Evolutionary conservation across 2,797 vertebrate genomes (phyloP).

Genomic region (Neopelma chrysocephalum): DNA sequence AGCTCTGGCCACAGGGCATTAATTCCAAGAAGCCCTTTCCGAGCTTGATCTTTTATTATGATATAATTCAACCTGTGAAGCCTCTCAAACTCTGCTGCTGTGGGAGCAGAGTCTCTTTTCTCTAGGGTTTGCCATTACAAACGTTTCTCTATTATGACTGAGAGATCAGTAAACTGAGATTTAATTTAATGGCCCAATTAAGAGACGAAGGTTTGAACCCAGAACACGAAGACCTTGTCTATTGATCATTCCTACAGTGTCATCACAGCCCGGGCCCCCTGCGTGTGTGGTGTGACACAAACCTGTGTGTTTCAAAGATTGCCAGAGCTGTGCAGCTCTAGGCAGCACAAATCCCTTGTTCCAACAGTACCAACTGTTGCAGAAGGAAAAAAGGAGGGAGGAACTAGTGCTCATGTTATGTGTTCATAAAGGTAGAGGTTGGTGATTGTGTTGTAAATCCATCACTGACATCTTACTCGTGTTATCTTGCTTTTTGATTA

Average conservation of each 20-base stretch:
- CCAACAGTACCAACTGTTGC: rapidly evolving
- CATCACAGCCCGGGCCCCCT: not conserved
- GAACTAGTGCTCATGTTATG: not conserved
- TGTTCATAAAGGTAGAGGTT: not conserved
- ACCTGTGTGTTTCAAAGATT: not conserved
- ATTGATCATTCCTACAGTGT: rapidly evolving
- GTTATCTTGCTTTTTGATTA: not conserved
- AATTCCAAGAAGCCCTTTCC: not conserved
- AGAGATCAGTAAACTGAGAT: not conserved
- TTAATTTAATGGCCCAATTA: not conserved
- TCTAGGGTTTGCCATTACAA: not conserved
- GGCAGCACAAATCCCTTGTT: not conserved
- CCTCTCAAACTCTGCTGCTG: not conserved
- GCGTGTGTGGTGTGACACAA: rapidly evolving
- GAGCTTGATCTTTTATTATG: not conserved
- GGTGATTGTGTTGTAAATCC: not conserved
- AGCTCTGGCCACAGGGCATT: not conserved
- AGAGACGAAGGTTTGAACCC: not conserved
- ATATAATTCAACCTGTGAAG: not conserved
- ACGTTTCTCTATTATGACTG: not conserved
- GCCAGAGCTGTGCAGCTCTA: not conserved
- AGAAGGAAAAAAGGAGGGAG: not conserved
- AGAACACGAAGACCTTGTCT: not conserved
- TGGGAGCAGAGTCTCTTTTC: not conserved
- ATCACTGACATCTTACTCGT: not conserved